These are phyloP conservation scores for Chymomyza costata DNA, from an alignment of 1,140 invertebrate species.

Conservation along the genomic window DNA sequence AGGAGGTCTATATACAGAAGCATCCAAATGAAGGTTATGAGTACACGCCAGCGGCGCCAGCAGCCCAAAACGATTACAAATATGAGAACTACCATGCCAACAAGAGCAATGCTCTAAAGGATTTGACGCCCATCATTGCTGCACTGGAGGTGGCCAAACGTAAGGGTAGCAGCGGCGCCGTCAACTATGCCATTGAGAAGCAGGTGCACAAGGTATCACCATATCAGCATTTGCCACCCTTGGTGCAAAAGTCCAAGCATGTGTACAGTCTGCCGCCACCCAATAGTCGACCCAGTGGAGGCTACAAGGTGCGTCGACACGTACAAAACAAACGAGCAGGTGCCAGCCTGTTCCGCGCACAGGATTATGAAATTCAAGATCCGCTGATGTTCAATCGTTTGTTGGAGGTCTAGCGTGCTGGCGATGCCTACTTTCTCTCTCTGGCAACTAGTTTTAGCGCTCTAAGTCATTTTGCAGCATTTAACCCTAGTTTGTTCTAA, in stretches of 20 bases:
- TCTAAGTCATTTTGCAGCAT: conserved; percentile 70
- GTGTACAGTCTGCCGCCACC: conserved; percentile 44
- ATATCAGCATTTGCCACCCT: conserved; percentile 56
- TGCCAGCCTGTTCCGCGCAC: conserved; percentile 34
- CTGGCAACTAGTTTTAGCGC: conserved; percentile 37
- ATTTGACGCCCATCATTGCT: conserved; percentile 67
- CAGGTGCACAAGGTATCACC: conserved; percentile 58
- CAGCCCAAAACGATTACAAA: conserved; percentile 31
- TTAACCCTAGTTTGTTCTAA: conserved; percentile 35
- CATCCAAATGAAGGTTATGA: conserved; percentile 71
- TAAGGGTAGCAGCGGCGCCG: conserved; percentile 30
- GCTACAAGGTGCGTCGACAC: conserved; percentile 66
- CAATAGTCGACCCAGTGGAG: conserved; percentile 25
- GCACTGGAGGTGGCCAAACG: conserved; percentile 66
- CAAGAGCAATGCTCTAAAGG: conserved; percentile 57
- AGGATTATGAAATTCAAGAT: conserved; percentile 65
- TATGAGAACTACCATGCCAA: conserved; percentile 62
- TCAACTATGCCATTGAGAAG: conserved; percentile 62
- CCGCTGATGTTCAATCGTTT: conserved; percentile 66
- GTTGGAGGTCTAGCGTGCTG: conserved; percentile 40
- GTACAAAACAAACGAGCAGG: conserved; percentile 14
- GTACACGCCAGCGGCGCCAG: conserved; percentile 35
- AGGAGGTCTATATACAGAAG: conserved; percentile 65
- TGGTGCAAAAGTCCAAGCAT: conserved; percentile 67
- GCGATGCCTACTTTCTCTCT: too few species aligned